These are phyloP conservation scores for Chelon labrosus DNA, from an alignment of 2,797 vertebrate genomes.

Conservation along the genomic window DNA sequence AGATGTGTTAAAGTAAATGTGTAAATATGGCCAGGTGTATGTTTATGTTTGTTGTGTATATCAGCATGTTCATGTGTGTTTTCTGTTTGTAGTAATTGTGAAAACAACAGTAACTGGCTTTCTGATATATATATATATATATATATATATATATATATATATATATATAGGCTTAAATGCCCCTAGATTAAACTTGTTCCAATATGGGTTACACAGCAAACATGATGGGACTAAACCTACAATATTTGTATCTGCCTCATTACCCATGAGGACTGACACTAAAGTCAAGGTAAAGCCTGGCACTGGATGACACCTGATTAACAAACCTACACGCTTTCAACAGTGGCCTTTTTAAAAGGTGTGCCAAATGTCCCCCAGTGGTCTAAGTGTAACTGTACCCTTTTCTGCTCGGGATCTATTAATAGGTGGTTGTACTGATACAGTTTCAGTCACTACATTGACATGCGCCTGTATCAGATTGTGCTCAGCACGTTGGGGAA, in stretches of 20 bases:
- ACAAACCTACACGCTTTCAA: not conserved
- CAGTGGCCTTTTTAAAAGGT: conserved; percentile 13
- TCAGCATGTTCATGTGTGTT: not conserved
- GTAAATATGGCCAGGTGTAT: not conserved
- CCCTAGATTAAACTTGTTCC: not conserved
- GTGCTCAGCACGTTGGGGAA: conserved; percentile 37
- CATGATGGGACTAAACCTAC: not conserved
- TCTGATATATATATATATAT: not conserved
- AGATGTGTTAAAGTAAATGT: not conserved
- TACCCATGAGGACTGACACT: not conserved
- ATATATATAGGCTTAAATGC: not conserved
- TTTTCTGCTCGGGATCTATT: conserved; percentile 63
- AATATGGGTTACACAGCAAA: conserved; percentile 8
- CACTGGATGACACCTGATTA: not conserved
- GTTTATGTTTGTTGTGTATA: not conserved
- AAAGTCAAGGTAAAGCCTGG: not conserved
- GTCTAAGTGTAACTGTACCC: conserved; percentile 32
- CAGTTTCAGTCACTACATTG: conserved; percentile 44
- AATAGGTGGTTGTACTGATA: conserved; percentile 63
- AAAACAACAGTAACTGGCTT: not conserved
- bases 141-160: conserved; percentile 3
- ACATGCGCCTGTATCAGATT: conserved; percentile 52
- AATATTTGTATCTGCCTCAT: conserved; percentile 11
- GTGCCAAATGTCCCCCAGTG: not conserved
- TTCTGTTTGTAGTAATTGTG: not conserved